phyloP scores from a whole-genome alignment of 1,140 invertebrate species.

The Papilio glaucus region DNA sequence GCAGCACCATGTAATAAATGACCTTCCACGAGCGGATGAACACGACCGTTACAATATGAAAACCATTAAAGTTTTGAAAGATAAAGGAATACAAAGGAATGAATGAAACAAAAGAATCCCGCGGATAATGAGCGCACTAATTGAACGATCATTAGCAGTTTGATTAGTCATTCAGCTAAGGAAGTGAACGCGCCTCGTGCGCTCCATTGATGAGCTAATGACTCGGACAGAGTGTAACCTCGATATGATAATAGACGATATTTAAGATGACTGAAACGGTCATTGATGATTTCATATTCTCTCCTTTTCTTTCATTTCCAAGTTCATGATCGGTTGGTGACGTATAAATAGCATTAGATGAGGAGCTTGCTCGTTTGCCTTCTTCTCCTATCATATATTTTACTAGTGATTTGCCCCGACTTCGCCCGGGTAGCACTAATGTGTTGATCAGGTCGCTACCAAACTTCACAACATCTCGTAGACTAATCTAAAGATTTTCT shows the following conservation, averaged over 20 bases:
- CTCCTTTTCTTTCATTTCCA: too few relatives aligned
- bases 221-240: background rate
- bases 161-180: conserved; percentile 3
- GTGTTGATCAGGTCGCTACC: too few relatives aligned
- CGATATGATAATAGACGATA: background rate
- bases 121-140: background rate
- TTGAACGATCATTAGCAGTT: conserved; percentile 11
- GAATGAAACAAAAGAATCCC: conserved; percentile 11
- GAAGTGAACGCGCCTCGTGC: background rate
- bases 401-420: too few relatives aligned
- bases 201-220: conserved; percentile 3
- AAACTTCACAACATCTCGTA: too few relatives aligned
- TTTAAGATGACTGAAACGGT: background rate
- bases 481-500: too few relatives aligned
- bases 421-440: too few relatives aligned
- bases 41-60: background rate
- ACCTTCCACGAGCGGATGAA: too few relatives aligned
- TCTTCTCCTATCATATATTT: too few relatives aligned
- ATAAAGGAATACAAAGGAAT: background rate
- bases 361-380: too few relatives aligned
- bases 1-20: too few relatives aligned
- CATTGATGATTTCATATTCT: background rate
- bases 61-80: background rate
- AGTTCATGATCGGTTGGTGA: too few relatives aligned
- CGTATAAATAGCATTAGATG: too few relatives aligned